Evolutionary conservation across 1,140 invertebrate species (phyloP).

Genomic region (Hydropsyche tenuis): DNA sequence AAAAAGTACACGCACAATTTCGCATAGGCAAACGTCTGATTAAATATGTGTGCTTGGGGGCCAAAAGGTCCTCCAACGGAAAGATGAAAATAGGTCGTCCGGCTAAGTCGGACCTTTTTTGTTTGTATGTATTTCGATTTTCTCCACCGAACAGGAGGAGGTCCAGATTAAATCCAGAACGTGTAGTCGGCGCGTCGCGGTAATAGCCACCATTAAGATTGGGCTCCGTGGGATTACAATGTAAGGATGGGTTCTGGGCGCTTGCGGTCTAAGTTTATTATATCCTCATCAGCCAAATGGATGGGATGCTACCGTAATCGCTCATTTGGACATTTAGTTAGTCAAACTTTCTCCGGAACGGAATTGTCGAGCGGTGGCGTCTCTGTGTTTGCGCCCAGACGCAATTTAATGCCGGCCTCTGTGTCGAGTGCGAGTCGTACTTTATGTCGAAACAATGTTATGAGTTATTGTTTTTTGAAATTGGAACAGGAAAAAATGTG

Average conservation of each 20-base stretch:
- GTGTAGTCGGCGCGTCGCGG: conserved; percentile 22
- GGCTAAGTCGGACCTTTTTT: neutral
- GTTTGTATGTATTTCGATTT: conserved; percentile 16
- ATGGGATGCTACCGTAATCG: conserved; percentile 32
- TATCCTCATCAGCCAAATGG: conserved; percentile 33
- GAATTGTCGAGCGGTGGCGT: neutral
- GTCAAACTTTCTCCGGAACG: conserved; percentile 23
- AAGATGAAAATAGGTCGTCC: too few species aligned
- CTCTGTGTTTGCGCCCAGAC: neutral
- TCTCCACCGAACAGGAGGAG: too few species aligned
- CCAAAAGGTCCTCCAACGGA: too few species aligned
- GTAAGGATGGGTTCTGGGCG: conserved; percentile 2
- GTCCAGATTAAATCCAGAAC: conserved; percentile 13
- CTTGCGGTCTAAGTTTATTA: conserved; percentile 34
- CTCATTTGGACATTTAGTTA: conserved; percentile 33
- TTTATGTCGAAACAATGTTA: neutral
- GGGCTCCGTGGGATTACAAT: conserved; percentile 20
- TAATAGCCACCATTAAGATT: conserved; percentile 33
- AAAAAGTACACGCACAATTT: too few species aligned
- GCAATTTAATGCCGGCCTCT: neutral
- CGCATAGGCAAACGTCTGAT: too few species aligned
- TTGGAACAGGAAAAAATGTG: too few species aligned
- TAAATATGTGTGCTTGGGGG: too few species aligned
- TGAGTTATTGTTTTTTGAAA: too few species aligned
- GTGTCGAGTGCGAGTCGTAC: neutral